These are phyloP conservation scores for Ctenopoma kingsleyae DNA, from an alignment of 2,797 vertebrate genomes.

Conservation along the genomic window DNA sequence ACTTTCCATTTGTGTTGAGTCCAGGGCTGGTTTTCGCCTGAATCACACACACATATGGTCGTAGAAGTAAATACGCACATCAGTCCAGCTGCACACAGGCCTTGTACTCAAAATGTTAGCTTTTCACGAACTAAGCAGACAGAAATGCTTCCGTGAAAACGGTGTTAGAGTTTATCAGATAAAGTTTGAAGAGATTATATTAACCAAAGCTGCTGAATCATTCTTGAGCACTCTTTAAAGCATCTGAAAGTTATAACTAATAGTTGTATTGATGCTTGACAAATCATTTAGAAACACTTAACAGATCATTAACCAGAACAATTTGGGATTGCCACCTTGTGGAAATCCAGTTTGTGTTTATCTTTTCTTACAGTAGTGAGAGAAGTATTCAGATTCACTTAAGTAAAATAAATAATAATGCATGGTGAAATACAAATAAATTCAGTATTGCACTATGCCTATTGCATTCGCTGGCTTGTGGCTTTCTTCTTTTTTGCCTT, in stretches of 20 bases:
- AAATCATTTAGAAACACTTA: neutral
- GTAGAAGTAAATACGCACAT: slow-evolving; percentile 34
- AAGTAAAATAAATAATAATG: neutral
- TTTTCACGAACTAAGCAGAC: slow-evolving; percentile 17
- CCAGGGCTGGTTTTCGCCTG: slow-evolving; percentile 23
- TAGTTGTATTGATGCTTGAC: neutral
- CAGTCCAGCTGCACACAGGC: slow-evolving; percentile 12
- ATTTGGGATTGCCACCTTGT: neutral
- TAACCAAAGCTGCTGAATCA: neutral
- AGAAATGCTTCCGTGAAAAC: slow-evolving; percentile 15
- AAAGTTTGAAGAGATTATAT: slow-evolving; percentile 7
- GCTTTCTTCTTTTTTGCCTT: neutral
- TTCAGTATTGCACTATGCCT: too few species aligned
- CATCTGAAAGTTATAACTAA: neutral
- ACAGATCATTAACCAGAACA: neutral
- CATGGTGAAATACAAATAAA: neutral
- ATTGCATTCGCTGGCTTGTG: too few species aligned
- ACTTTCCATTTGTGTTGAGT: slow-evolving; percentile 50
- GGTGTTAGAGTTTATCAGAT: slow-evolving; percentile 4
- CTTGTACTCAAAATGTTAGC: neutral
- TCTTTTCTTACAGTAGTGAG: neutral
- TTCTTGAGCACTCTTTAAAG: neutral
- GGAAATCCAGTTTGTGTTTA: neutral
- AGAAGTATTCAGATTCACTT: neutral
- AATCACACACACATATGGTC: slow-evolving; percentile 39